phyloP scores from a whole-genome alignment of 2,888 invertebrate species.

The Drosophila eohydei region DNA sequence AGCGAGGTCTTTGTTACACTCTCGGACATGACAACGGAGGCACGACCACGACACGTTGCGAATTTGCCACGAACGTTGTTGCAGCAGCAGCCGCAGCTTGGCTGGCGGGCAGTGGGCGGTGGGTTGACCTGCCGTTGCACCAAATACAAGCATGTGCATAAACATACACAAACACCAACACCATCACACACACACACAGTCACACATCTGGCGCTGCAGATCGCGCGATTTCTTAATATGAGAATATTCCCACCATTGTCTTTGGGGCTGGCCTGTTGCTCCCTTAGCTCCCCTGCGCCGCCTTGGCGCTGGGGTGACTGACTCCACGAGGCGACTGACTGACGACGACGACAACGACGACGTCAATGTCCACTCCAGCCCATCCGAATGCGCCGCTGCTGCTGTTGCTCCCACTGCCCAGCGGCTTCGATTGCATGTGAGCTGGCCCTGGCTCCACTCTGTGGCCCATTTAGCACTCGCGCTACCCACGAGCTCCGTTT shows the following conservation, averaged over 20 bases:
- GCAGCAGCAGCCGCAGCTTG: conserved; percentile 32
- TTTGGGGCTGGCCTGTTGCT: conserved; percentile 42
- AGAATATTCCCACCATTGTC: conserved; percentile 86
- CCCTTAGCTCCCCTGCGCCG: conserved; percentile 22
- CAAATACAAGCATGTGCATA: conserved; percentile 69
- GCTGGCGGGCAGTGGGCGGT: conserved; percentile 60
- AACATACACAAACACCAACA: conserved; percentile 20
- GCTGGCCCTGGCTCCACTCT: conserved; percentile 38
- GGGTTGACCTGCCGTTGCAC: conserved; percentile 79
- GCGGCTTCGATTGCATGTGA: conserved; percentile 73
- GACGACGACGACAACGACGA: conserved; percentile 59
- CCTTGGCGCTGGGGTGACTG: conserved; percentile 54
- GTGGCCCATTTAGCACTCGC: conserved; percentile 74
- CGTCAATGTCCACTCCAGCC: conserved; percentile 62
- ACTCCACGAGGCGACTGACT: conserved; percentile 50
- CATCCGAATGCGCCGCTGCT: conserved; percentile 46
- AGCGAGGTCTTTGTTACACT: conserved; percentile 79
- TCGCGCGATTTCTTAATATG: conserved; percentile 85
- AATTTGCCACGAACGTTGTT: conserved; percentile 74
- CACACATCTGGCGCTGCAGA: conserved; percentile 77
- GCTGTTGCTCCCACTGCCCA: conserved; percentile 34
- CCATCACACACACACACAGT: conserved; percentile 38
- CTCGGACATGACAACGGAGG: conserved; percentile 77
- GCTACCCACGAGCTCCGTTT: conserved; percentile 71
- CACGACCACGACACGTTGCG: conserved; percentile 80